Evolutionary conservation across 2,797 vertebrate genomes (phyloP), one percentile per base, ranked within the genome.

Genomic region (Poeciliopsis turneri): DNA sequence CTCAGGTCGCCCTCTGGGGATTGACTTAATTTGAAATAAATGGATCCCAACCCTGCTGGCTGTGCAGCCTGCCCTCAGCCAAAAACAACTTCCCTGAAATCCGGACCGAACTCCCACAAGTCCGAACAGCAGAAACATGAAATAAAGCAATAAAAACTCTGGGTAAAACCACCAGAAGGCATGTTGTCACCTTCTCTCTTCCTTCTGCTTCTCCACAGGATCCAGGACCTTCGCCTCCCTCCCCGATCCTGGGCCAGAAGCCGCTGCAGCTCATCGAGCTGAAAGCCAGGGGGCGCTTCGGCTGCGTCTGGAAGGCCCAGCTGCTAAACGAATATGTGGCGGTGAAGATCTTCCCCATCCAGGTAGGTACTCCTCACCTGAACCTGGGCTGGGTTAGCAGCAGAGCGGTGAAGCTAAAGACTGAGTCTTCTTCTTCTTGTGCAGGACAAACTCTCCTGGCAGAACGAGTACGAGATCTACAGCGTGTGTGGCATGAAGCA

Each of bases 401-500:
- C 39, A 23, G 36, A 43, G 25, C 16, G 5, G 3, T 28, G 16
- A 18, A 33, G 18, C 36, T 69, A 79, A 87, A 76, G 36, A 66
- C 81, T 74, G 74, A 75, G 12, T 78, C 77, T 74, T 71, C 23
- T 68, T 28, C 13, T 80, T 73, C 53, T 53, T 28, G 16, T 77
- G 15, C 88, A 99, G 98, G 98, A 99, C 92, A 99, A 98, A 83
- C 97, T 97, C 87, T 99, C 98, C 0, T 99, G 98, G 98, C 98
- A 99, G 95, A 99, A 99, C 39, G 98, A 99, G 88, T 99, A 98
- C 4, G 98, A 99, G 94, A 97, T 99, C 76, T 99, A 97, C 95
- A 98, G 95, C 85, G 90, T 98, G 85, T 96, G 95, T 51, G 98
- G 98, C 73, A 99, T 99, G 98, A 99, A 98, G 90, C 98, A 99